A percentile compares a stretch with the other conserved stretches of the same genome.
Evolutionary conservation across 2,797 vertebrate species (phyloP).

Genomic region (Manis javanica): DNA sequence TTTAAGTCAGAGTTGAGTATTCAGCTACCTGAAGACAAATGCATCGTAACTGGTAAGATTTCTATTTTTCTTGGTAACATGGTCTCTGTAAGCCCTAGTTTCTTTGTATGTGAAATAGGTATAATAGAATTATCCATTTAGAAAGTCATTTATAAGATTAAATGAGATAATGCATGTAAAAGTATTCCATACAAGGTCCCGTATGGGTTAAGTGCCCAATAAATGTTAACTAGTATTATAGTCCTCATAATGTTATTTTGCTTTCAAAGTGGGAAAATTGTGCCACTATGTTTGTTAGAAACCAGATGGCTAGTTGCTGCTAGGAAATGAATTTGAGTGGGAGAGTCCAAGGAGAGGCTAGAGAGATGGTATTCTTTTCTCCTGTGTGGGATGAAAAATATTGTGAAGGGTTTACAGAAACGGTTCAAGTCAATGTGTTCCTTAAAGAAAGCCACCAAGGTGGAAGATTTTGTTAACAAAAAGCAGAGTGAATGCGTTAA

Average conservation of each 20-base stretch:
- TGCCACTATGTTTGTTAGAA: not conserved
- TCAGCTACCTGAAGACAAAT: slow-evolving; percentile 17
- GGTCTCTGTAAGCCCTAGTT: not conserved
- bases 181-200: not conserved
- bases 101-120: not conserved
- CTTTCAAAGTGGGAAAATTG: not conserved
- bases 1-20: not conserved
- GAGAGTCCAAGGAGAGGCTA: not conserved
- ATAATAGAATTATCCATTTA: slow-evolving; percentile 27
- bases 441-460: not conserved
- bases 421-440: not conserved
- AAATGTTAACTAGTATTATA: not conserved
- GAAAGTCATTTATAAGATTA: not conserved
- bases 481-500: not conserved
- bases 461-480: not conserved
- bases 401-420: not conserved
- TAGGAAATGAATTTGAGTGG: not conserved
- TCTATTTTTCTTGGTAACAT: not conserved
- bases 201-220: not conserved
- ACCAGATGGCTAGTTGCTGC: not conserved
- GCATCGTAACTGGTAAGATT: not conserved
- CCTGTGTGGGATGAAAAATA: not conserved
- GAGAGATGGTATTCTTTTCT: not conserved
- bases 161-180: not conserved
- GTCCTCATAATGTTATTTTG: not conserved